Base-by-base conservation (phyloP, 2,888 invertebrate genomes). In the Euclidia mi region DNA sequence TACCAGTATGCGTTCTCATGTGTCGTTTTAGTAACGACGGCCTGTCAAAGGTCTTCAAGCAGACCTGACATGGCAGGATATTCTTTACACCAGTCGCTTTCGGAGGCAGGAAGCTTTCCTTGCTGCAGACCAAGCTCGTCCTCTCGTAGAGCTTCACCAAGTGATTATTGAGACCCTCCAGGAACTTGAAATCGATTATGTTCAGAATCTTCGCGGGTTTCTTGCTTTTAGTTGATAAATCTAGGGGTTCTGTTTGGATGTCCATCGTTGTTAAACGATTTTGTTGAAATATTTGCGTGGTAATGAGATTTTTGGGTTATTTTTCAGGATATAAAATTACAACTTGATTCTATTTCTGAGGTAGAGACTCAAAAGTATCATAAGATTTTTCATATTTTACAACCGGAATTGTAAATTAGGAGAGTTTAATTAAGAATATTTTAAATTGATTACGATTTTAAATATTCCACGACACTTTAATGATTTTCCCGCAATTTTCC, bases 1-100 rank as follows among this genome's bases (percentile, higher is more conserved):
- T 85, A 95, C 96, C 96, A 53, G 96, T 96, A 77, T 96, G 96
- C 0, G 96, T 96, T 45, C 96, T 87, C 89, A 96, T 95, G 76
- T 96, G 96, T 61, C 96, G 85, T 70, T 96, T 96, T 62, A 96
- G 79, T 52, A 96, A 79, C 0, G 96, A 96, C 0, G 96, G 96
- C 40, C 96, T 87, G 73, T 96, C 96, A 72, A 96, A 96, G 15
- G 95, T 95, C 87, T 96, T 96, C 42, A 95, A 89, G 72, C 96
- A 96, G 0, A 95, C 95, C 35, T 95, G 95, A 74, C 96, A 96
- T 0, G 94, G 94, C 46, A 94, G 78, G 3, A 92, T 83, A 32
- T 89, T 92, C 78, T 93, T 94, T 57, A 80, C 49, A 47, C 65
- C 65, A 2, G 40, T 46, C 1, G 52, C 11, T 55, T 79, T 76